Base-by-base conservation (phyloP, 2,797 vertebrate genomes). In the Linurgus olivaceus region DNA sequence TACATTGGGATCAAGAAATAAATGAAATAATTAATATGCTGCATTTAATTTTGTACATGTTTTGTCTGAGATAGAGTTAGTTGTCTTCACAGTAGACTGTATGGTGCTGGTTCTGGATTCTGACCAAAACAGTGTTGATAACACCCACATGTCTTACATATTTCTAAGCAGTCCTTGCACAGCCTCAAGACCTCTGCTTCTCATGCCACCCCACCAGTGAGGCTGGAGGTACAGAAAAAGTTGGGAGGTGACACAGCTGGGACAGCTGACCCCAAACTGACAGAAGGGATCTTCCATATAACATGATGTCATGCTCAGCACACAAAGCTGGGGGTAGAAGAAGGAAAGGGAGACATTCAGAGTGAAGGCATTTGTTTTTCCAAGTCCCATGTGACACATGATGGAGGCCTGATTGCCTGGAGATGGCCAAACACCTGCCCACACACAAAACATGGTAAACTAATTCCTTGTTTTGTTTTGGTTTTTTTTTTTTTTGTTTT, bases 191-290 rank as follows among this genome's bases (percentile, higher is more conserved):
- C 4, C 25, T 10, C 13, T n/a, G 24, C 4, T 42, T 48, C 21
- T 73, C 55, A n/a, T 1, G 0, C 7, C 5, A 11, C 13, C 33
- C 14, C 10, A 7, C 6, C 1, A 2, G 33, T 1, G 0, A 86
- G 31, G 17, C 13, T 76, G 8, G 2, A 4, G 19, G 1, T 10
- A 14, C 26, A 57, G 24, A 37, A 68, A 31, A 55, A 38, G 1
- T 0, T 76, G 31, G 7, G 28, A 73, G 14, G 19, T 14, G 25
- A 38, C 51, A 61, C 14, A 45, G 25, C 7, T 6, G 17, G 25
- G 23, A 55, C 18, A 62, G 44, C 11, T 42, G 38, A 65, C 17
- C 11, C 11, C 33, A 66, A 17, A 16, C 7, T 29, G 35, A 35
- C 21, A 8, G 6, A 42, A 54, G 9, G 35, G 18, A 28, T 61